Percentiles rank a stretch among this genome's conserved stretches.
These are phyloP conservation scores for Drosophila nasuta DNA, from an alignment of 1,140 invertebrate genomes.

Conservation along the genomic window DNA sequence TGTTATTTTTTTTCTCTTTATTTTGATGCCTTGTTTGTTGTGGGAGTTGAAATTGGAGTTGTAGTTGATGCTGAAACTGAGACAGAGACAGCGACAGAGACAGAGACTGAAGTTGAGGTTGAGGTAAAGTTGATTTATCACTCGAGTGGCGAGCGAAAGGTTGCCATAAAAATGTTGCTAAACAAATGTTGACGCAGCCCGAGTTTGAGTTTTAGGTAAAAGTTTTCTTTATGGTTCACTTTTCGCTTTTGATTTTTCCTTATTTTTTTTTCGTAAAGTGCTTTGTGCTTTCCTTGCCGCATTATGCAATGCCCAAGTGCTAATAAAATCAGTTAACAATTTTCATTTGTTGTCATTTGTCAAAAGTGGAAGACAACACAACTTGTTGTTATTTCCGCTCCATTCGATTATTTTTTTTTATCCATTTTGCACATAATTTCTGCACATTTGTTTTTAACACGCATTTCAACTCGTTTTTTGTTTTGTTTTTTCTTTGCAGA, in stretches of 20 bases:
- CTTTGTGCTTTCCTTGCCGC: conserved; percentile 8
- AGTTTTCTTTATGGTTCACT: conserved; percentile 52
- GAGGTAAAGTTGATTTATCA: conserved; percentile 65
- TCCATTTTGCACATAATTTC: conserved; percentile 34
- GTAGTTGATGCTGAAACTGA: conserved; percentile 10
- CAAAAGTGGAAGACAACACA: conserved; percentile 32
- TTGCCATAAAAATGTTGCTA: conserved; percentile 68
- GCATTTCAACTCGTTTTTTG: conserved; percentile 22
- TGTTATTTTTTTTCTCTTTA: not conserved
- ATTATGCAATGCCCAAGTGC: conserved; percentile 73
- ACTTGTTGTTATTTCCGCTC: conserved; percentile 50
- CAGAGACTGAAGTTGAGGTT: conserved; percentile 15
- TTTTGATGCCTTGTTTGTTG: conserved; percentile 6
- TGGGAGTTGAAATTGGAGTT: conserved; percentile 42
- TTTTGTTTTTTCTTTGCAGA: conserved; percentile 27
- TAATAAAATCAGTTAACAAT: conserved; percentile 66
- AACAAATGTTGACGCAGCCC: conserved; percentile 63
- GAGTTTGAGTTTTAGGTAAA: conserved; percentile 14
- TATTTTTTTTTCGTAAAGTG: not conserved
- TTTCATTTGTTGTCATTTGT: conserved; percentile 62
- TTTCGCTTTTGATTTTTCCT: conserved; percentile 2
- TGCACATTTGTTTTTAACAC: conserved; percentile 45
- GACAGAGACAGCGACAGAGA: not conserved
- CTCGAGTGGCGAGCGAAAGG: conserved; percentile 65
- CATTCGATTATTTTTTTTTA: conserved; percentile 25